A percentile compares a stretch with the other conserved stretches of the same genome.
phyloP scores from a whole-genome alignment of 2,797 vertebrate genomes.

The Sparidentex hasta region DNA sequence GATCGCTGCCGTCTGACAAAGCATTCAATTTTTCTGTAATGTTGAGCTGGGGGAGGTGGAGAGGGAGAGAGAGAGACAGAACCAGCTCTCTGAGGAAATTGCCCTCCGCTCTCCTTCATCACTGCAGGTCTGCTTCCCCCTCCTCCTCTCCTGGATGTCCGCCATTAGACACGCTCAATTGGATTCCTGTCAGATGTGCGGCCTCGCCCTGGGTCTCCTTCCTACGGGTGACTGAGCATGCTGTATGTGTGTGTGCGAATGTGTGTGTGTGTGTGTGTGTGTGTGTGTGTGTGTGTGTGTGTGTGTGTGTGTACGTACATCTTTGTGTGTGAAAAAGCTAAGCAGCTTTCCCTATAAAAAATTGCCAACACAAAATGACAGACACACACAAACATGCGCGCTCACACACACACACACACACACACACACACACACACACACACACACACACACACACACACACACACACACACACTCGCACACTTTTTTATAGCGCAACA shows the following conservation, averaged over 20 bases:
- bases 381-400: neutral
- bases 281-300: constrained; percentile 54
- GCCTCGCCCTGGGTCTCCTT: constrained; percentile 85
- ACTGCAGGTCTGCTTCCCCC: constrained; percentile 76
- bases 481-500: neutral
- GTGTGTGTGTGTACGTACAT: constrained; percentile 24
- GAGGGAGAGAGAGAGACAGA: constrained; percentile 26
- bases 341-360: constrained; percentile 56
- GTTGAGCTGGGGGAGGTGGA: constrained; percentile 27
- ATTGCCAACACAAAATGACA: constrained; percentile 58
- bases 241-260: constrained; percentile 52
- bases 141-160: constrained; percentile 82
- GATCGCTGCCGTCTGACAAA: constrained; percentile 48
- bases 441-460: constrained; percentile 27
- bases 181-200: constrained; percentile 86
- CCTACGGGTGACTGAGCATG: constrained; percentile 83
- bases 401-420: constrained; percentile 5
- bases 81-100: constrained; percentile 67
- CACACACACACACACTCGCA: constrained; percentile 4
- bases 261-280: constrained; percentile 41
- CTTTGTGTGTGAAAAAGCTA: constrained; percentile 56
- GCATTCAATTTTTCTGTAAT: constrained; percentile 50
- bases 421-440: constrained; percentile 16
- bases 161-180: constrained; percentile 86
- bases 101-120: constrained; percentile 78